Percentiles rank a stretch among this genome's conserved stretches.
phyloP scores from a whole-genome alignment of 2,797 vertebrate species.

The Leucoraja ocellata region DNA sequence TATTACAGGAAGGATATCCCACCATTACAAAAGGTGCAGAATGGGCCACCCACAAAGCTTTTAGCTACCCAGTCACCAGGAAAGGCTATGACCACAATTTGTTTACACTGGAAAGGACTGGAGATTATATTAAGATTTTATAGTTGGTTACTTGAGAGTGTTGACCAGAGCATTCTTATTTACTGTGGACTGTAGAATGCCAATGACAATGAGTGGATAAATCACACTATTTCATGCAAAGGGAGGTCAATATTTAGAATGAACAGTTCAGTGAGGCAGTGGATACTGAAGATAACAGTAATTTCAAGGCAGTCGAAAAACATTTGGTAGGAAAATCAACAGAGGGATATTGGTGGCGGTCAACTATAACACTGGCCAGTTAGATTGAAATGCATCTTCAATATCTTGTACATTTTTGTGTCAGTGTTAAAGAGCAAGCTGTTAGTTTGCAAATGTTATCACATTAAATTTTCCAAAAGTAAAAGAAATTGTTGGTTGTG shows the following conservation, averaged over 20 bases:
- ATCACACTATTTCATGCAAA: no score
- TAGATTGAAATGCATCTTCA: not conserved
- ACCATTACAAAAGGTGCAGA: not conserved
- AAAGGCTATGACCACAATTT: not conserved
- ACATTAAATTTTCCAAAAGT: not conserved
- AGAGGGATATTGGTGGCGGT: not conserved
- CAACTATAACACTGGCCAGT: not conserved
- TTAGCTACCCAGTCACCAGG: not conserved
- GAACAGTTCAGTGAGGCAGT: no score
- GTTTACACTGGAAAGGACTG: not conserved
- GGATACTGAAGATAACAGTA: not conserved
- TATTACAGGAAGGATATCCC: constrained; percentile 1
- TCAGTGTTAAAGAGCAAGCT: not conserved
- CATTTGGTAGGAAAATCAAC: not conserved
- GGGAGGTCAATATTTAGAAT: not conserved
- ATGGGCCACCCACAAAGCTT: constrained; percentile 2
- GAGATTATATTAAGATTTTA: not conserved
- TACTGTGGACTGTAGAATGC: constrained; percentile 6
- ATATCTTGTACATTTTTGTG: not conserved
- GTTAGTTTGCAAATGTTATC: not conserved
- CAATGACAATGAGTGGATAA: not conserved
- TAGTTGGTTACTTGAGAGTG: not conserved
- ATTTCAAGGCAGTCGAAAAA: not conserved
- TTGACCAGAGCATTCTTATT: not conserved
- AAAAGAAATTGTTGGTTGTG: not conserved